Evolutionary conservation across 1,140 invertebrate species (phyloP).

Genomic region (Zaprionus lachaisei): DNA sequence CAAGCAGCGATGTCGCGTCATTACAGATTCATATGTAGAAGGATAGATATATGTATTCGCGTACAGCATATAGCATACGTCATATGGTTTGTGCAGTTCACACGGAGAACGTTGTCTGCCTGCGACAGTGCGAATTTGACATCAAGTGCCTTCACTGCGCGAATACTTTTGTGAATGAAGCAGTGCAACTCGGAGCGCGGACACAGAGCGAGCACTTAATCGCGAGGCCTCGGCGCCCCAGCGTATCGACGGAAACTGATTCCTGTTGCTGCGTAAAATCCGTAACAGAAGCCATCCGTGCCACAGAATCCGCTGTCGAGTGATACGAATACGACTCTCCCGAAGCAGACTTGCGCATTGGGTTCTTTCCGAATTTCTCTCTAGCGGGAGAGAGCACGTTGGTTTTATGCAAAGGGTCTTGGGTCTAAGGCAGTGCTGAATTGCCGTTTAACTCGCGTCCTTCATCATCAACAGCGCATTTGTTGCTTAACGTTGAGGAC

Average conservation of each 20-base stretch:
- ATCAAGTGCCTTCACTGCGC: slow-evolving; percentile 1
- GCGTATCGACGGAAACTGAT: slow-evolving; percentile 66
- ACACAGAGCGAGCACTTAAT: not conserved
- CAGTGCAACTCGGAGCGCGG: slow-evolving; percentile 1
- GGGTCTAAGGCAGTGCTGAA: slow-evolving; percentile 39
- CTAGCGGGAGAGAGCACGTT: not conserved
- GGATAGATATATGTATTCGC: not conserved
- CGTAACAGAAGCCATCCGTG: slow-evolving; percentile 10
- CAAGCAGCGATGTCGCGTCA: not conserved
- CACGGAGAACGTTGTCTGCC: not conserved
- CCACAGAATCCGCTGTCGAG: slow-evolving; percentile 41
- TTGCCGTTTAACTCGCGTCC: slow-evolving; percentile 64
- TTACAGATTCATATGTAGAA: not conserved
- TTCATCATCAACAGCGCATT: slow-evolving; percentile 73
- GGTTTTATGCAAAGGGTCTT: slow-evolving; percentile 12
- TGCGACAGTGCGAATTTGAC: slow-evolving; percentile 14
- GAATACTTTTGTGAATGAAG: slow-evolving; percentile 17
- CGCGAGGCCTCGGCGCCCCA: slow-evolving; percentile 26
- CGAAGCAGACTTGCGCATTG: slow-evolving; percentile 56
- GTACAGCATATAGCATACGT: not conserved
- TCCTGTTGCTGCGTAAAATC: slow-evolving; percentile 63
- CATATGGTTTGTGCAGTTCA: not conserved
- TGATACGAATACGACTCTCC: slow-evolving; percentile 2
- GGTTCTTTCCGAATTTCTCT: slow-evolving; percentile 32
- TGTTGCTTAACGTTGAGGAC: slow-evolving; percentile 21